phyloP scores from a whole-genome alignment of 2,888 invertebrate species.

The Sarcophaga rosellei region DNA sequence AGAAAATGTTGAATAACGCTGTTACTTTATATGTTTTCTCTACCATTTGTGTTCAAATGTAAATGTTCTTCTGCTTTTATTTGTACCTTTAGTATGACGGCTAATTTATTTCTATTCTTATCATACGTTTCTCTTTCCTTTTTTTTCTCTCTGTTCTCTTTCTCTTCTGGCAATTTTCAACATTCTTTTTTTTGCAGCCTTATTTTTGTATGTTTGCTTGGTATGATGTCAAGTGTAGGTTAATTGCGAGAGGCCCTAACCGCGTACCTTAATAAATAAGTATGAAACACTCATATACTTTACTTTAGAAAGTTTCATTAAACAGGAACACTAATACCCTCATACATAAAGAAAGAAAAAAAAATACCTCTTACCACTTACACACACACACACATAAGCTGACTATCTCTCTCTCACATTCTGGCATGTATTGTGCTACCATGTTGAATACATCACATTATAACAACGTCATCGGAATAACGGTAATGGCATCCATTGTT shows the following conservation, averaged over 20 bases:
- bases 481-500: background rate
- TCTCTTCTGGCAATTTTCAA: background rate
- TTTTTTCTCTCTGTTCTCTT: conserved; percentile 17
- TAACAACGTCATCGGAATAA: background rate
- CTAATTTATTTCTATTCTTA: conserved; percentile 58
- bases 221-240: conserved; percentile 66
- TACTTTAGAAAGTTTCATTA: too few relatives aligned
- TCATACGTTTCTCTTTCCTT: background rate
- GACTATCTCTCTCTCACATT: background rate
- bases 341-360: background rate
- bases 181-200: background rate
- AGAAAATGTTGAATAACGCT: background rate
- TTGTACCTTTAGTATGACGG: conserved; percentile 1
- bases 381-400: too few relatives aligned
- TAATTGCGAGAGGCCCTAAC: conserved; percentile 57
- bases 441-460: background rate
- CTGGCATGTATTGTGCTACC: background rate
- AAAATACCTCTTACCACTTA: too few relatives aligned
- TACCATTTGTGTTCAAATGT: background rate
- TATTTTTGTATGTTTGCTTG: background rate
- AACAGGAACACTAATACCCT: too few relatives aligned
- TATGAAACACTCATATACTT: background rate
- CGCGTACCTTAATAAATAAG: background rate
- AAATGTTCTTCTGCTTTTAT: conserved; percentile 1
- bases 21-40: conserved; percentile 16